phyloP scores from a whole-genome alignment of 64 coral and sea anemone species.

The Montipora foliosa region DNA sequence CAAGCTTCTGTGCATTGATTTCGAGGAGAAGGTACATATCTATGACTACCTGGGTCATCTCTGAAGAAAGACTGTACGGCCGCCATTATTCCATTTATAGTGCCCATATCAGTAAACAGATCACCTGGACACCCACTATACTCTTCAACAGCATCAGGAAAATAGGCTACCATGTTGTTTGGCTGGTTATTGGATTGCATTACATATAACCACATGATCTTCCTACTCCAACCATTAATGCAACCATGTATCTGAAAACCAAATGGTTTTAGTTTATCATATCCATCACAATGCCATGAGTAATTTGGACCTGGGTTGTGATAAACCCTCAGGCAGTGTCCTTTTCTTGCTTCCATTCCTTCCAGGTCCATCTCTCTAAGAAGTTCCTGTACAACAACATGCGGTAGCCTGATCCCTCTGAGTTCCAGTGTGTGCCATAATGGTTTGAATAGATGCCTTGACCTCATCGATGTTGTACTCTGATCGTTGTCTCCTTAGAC shows the following conservation, averaged over 20 bases:
- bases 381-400: no score
- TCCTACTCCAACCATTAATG: slow-evolving; percentile 36
- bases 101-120: slow-evolving; percentile 24
- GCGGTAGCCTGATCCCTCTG: no score
- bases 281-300: slow-evolving; percentile 21
- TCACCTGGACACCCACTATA: slow-evolving; percentile 19
- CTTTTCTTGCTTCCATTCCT: no score
- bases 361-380: no score
- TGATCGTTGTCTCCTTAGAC: no score
- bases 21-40: background rate
- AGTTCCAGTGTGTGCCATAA: no score
- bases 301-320: slow-evolving; percentile 48
- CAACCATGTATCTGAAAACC: background rate
- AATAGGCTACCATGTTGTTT: slow-evolving; percentile 5
- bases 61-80: slow-evolving; percentile 4
- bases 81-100: slow-evolving; percentile 27
- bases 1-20: no score
- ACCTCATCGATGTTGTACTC: no score
- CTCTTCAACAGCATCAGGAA: slow-evolving; percentile 14
- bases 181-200: background rate
- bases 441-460: no score
- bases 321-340: background rate
- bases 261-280: background rate
- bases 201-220: background rate
- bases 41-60: no score